A percentile compares a stretch with the other conserved stretches of the same genome.
Conservation (phyloP, 2,888 invertebrate species). For the Hyles lineata region DNA sequence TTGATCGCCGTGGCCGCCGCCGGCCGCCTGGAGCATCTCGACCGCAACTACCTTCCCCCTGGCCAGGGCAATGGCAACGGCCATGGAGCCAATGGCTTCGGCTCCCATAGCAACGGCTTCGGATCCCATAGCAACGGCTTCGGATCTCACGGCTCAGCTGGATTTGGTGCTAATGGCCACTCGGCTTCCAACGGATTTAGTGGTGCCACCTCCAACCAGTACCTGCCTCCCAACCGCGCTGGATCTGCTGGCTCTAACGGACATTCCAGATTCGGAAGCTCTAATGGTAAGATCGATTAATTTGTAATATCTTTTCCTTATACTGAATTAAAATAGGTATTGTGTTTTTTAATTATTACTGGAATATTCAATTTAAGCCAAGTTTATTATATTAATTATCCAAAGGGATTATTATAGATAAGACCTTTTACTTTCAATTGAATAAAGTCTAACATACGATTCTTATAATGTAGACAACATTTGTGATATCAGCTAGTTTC, state of each 20-base stretch:
- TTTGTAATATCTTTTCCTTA: too few relatives aligned
- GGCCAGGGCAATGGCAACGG: constrained; percentile 35
- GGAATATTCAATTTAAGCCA: too few relatives aligned
- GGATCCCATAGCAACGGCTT: constrained; percentile 37
- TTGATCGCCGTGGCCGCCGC: constrained; percentile 69
- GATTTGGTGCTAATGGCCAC: constrained; percentile 41
- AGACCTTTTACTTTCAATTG: too few relatives aligned
- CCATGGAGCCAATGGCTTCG: constrained; percentile 37
- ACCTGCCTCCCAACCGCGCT: constrained; percentile 72
- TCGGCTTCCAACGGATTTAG: constrained; percentile 45
- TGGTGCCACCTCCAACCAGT: constrained; percentile 72
- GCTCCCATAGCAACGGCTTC: constrained; percentile 34
- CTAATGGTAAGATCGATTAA: constrained; percentile 40
- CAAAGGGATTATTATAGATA: too few relatives aligned
- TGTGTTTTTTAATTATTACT: too few relatives aligned
- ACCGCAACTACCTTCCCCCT: constrained; percentile 75
- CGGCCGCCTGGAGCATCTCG: constrained; percentile 73
- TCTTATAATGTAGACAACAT: too few relatives aligned
- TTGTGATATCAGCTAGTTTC: neutral
- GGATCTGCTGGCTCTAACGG: constrained; percentile 53
- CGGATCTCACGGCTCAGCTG: constrained; percentile 38
- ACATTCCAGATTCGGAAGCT: constrained; percentile 42
- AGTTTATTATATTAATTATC: too few relatives aligned
- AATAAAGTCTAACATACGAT: too few relatives aligned
- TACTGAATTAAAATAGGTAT: too few relatives aligned